Conservation (phyloP, 2,888 invertebrate genomes). For the Ormyrus nitidulus region DNA sequence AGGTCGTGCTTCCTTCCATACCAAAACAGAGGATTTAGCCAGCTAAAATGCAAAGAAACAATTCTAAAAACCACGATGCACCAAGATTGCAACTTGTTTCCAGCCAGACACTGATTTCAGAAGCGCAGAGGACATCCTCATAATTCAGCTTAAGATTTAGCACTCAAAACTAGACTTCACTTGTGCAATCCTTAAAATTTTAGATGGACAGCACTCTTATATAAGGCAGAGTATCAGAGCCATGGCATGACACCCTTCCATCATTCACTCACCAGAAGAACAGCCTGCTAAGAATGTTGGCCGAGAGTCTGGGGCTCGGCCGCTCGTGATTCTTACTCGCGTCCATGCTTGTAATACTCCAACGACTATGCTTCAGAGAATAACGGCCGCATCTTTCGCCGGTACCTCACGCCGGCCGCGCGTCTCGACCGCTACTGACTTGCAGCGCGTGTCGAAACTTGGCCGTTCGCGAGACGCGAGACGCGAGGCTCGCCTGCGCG, state of each 20-base stretch:
- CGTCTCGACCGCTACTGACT: constrained; percentile 1
- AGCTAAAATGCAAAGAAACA: constrained; percentile 75
- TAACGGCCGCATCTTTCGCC: neutral
- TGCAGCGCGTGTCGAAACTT: neutral
- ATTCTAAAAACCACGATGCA: no score
- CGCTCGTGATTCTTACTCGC: constrained; percentile 78
- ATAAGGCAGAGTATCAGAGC: no score
- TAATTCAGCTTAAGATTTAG: no score
- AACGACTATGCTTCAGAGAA: neutral
- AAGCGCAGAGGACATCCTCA: no score
- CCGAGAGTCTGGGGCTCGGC: constrained; percentile 79
- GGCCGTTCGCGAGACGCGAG: neutral
- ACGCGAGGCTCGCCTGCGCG: neutral
- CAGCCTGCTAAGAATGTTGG: constrained; percentile 79
- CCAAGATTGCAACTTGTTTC: no score
- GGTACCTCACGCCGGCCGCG: neutral
- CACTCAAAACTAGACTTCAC: no score
- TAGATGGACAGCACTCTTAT: no score
- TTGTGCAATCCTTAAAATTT: no score
- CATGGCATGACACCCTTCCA: no score
- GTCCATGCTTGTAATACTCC: constrained; percentile 33
- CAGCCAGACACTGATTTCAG: no score
- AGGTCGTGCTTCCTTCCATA: constrained; percentile 81
- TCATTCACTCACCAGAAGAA: constrained; percentile 80
- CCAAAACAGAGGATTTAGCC: constrained; percentile 81